These are phyloP conservation scores for Melanostoma scalare DNA, from an alignment of 2,888 invertebrate species.

Conservation along the genomic window DNA sequence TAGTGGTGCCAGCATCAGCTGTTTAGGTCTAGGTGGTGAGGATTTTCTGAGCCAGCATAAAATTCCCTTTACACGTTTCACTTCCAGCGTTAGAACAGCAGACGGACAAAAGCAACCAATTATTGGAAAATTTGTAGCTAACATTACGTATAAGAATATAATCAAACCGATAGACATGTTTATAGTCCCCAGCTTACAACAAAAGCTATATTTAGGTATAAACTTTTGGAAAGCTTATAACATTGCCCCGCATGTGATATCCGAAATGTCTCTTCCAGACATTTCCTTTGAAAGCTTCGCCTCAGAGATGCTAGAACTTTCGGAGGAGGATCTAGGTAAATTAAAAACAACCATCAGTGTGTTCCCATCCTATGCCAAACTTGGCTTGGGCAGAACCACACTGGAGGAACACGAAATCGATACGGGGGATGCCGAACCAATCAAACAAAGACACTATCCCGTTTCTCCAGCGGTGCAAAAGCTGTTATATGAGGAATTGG, in stretches of 20 bases:
- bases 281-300: no score
- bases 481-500: no score
- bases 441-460: no score
- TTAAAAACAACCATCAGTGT: neutral
- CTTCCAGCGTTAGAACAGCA: neutral
- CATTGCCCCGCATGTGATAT: conserved; percentile 26
- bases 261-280: neutral
- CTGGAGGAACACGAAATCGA: neutral
- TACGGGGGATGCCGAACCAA: no score
- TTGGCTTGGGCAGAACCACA: no score
- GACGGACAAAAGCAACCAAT: neutral
- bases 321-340: no score
- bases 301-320: conserved; percentile 1
- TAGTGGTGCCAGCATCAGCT: conserved; percentile 12
- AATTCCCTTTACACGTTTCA: neutral
- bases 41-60: neutral
- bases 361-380: no score
- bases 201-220: conserved; percentile 48
- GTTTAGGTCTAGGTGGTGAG: neutral
- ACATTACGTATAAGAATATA: neutral
- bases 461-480: no score
- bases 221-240: conserved; percentile 55
- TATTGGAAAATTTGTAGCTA: neutral
- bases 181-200: neutral
- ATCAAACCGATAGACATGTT: neutral